Conservation (phyloP, 2,797 vertebrate species). For the Sylvilagus floridanus region DNA sequence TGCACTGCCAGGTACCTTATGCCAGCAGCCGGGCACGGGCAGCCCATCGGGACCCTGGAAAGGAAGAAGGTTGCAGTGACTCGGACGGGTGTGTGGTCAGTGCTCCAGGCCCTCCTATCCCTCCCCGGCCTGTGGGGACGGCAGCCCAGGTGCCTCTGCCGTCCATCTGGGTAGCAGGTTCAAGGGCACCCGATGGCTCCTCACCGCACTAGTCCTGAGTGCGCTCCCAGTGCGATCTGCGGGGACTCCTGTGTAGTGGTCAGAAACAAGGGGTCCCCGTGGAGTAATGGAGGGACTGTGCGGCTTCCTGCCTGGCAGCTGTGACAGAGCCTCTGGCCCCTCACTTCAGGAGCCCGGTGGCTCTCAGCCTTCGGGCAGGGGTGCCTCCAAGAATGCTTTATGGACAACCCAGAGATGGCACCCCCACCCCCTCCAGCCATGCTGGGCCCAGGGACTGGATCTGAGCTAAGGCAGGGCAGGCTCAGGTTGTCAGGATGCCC, state of each 20-base stretch:
- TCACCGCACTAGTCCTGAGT: background rate
- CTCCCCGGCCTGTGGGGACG: background rate
- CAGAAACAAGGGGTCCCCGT: background rate
- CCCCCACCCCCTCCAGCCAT: background rate
- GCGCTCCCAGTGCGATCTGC: background rate
- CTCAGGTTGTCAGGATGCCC: background rate
- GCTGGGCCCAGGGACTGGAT: background rate
- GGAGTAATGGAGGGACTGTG: background rate
- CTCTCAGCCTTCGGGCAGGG: background rate
- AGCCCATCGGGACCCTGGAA: slow-evolving; percentile 96
- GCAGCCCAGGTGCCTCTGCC: background rate
- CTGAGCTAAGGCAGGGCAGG: background rate
- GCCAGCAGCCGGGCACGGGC: slow-evolving; percentile 98
- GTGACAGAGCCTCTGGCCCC: background rate
- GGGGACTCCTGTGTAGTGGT: background rate
- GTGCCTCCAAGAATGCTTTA: background rate
- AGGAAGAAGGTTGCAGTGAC: slow-evolving; percentile 61
- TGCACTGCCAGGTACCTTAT: slow-evolving; percentile 90
- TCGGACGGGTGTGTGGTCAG: background rate
- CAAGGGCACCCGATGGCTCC: background rate
- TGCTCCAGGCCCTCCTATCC: background rate
- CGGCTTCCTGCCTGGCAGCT: background rate
- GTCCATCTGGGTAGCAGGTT: background rate
- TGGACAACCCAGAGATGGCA: background rate
- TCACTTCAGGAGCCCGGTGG: background rate